phyloP scores from a whole-genome alignment of 2,797 vertebrate species.

The Alosa sapidissima region DNA sequence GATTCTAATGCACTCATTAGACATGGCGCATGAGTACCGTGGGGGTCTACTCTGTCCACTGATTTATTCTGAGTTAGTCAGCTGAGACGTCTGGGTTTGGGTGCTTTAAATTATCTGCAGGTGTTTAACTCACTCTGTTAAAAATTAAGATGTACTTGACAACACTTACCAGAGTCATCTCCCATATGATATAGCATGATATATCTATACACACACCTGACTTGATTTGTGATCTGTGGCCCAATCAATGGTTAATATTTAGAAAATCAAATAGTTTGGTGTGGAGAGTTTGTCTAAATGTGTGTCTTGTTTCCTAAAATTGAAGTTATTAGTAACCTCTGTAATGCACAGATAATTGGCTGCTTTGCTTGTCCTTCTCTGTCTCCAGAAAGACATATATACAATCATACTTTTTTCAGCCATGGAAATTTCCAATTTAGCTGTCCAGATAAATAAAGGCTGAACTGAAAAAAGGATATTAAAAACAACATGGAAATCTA shows the following conservation, averaged over 20 bases:
- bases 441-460: background rate
- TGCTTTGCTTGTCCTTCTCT: background rate
- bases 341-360: background rate
- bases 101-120: background rate
- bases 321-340: background rate
- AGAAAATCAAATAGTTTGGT: background rate
- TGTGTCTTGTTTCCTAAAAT: background rate
- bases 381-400: background rate
- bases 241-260: background rate
- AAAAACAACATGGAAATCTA: background rate
- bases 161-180: slow-evolving; percentile 1
- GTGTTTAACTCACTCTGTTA: background rate
- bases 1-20: background rate
- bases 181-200: background rate
- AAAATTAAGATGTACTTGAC: background rate
- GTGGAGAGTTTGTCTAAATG: background rate
- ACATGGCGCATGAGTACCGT: background rate
- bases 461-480: background rate
- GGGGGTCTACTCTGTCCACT: background rate
- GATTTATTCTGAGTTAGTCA: background rate
- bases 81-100: background rate
- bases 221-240: background rate
- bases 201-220: background rate
- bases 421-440: background rate
- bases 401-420: background rate